Percentiles rank a stretch among this genome's conserved stretches.
phyloP scores from a whole-genome alignment of 2,113 vertebrate genomes.

The Oncorhynchus tshawytscha region DNA sequence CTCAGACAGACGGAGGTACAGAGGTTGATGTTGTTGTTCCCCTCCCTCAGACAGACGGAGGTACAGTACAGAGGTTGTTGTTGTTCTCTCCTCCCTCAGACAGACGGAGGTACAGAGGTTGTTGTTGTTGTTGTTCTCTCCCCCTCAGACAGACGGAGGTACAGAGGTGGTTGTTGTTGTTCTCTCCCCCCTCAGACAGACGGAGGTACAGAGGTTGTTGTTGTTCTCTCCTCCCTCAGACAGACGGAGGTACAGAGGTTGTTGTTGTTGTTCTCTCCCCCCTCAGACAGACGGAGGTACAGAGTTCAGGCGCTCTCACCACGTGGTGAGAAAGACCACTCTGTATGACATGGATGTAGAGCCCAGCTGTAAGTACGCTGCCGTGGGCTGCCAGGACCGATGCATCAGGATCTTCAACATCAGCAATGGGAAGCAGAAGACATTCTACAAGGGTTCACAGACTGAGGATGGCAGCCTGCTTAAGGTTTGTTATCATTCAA shows the following conservation, averaged over 20 bases:
- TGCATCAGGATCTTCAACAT: constrained; percentile 97
- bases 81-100: too few relatives aligned
- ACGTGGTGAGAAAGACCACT: constrained; percentile 90
- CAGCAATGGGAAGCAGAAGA: constrained; percentile 95
- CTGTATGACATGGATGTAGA: constrained; percentile 94
- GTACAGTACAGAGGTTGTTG: constrained; percentile 69
- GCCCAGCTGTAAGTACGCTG: constrained; percentile 88
- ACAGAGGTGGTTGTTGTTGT: too few relatives aligned
- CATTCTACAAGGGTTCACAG: constrained; percentile 90
- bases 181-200: too few relatives aligned
- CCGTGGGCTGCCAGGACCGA: constrained; percentile 93
- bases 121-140: too few relatives aligned
- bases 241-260: too few relatives aligned
- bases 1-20: too few relatives aligned
- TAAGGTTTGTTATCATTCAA: constrained; percentile 69
- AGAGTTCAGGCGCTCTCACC: constrained; percentile 89
- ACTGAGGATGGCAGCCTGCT: constrained; percentile 93
- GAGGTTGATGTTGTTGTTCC: background rate
- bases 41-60: constrained; percentile 75
- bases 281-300: constrained; percentile 81
- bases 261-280: background rate
- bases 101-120: too few relatives aligned
- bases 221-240: too few relatives aligned
- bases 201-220: too few relatives aligned
- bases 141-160: too few relatives aligned